These are phyloP conservation scores for Pediacus dermestoides DNA, from an alignment of 2,888 invertebrate species.

Conservation along the genomic window DNA sequence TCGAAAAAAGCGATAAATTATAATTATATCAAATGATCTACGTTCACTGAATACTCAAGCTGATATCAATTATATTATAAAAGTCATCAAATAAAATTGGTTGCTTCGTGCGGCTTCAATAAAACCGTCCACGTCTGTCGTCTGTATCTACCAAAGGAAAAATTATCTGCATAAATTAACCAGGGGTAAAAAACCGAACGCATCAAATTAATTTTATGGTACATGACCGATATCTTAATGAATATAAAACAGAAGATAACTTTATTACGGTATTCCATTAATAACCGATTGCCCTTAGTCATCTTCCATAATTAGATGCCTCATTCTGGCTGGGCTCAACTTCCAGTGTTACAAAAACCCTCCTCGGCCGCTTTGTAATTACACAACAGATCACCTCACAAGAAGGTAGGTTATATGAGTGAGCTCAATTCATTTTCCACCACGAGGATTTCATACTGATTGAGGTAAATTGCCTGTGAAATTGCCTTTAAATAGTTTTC, in stretches of 20 bases:
- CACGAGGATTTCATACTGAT: too few relatives aligned
- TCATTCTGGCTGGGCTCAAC: slow-evolving; percentile 1
- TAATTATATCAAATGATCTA: too few relatives aligned
- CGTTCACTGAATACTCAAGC: too few relatives aligned
- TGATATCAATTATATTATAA: too few relatives aligned
- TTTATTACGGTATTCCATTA: slow-evolving; percentile 22
- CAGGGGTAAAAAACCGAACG: too few relatives aligned
- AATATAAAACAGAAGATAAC: slow-evolving; percentile 25
- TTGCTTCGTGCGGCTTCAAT: too few relatives aligned
- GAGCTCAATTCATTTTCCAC: neutral
- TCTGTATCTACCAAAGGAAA: too few relatives aligned
- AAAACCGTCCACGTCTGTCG: too few relatives aligned
- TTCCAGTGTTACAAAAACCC: slow-evolving; percentile 1
- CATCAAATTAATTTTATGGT: slow-evolving; percentile 22
- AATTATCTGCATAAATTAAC: too few relatives aligned
- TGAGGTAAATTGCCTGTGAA: slow-evolving; percentile 1
- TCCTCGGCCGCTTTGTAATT: neutral
- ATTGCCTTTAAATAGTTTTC: neutral
- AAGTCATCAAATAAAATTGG: too few relatives aligned
- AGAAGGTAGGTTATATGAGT: neutral
- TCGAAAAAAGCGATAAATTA: too few relatives aligned
- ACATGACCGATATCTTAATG: slow-evolving; percentile 19
- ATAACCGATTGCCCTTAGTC: slow-evolving; percentile 7
- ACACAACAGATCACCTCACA: slow-evolving; percentile 1
- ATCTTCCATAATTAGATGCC: neutral